Percentiles rank a stretch among this genome's conserved stretches.
These are phyloP conservation scores for Tapirus indicus DNA, from an alignment of 2,797 vertebrate species.

Conservation along the genomic window DNA sequence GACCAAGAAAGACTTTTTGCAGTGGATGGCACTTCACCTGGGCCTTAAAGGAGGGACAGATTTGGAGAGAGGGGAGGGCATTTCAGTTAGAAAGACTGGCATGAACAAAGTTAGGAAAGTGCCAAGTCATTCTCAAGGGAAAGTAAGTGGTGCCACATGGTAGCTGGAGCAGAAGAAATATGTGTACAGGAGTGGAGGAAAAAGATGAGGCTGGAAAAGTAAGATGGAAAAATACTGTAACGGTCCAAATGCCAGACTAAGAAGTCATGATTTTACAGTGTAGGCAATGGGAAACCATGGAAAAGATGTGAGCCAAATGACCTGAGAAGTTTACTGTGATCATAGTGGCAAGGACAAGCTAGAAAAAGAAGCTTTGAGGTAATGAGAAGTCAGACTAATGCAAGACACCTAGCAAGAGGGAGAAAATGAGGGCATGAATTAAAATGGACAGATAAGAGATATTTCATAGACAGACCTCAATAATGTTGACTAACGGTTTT, in stretches of 20 bases:
- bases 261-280: not conserved
- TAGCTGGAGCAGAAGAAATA: not conserved
- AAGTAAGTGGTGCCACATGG: not conserved
- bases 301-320: not conserved
- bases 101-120: constrained; percentile 33
- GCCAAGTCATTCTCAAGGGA: constrained; percentile 53
- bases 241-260: not conserved
- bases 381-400: not conserved
- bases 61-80: not conserved
- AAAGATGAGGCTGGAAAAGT: not conserved
- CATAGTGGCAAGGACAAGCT: not conserved
- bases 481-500: not conserved
- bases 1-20: not conserved
- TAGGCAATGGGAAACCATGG: not conserved
- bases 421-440: not conserved
- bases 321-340: not conserved
- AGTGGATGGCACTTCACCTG: not conserved
- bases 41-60: not conserved
- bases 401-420: not conserved
- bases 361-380: not conserved
- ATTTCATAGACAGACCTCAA: not conserved
- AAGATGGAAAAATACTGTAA: not conserved
- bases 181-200: not conserved
- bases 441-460: not conserved
- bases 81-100: not conserved